A percentile compares a stretch with the other conserved stretches of the same genome.
phyloP scores from a whole-genome alignment of 2,888 invertebrate genomes.

The Stenolophus ochropezus region DNA sequence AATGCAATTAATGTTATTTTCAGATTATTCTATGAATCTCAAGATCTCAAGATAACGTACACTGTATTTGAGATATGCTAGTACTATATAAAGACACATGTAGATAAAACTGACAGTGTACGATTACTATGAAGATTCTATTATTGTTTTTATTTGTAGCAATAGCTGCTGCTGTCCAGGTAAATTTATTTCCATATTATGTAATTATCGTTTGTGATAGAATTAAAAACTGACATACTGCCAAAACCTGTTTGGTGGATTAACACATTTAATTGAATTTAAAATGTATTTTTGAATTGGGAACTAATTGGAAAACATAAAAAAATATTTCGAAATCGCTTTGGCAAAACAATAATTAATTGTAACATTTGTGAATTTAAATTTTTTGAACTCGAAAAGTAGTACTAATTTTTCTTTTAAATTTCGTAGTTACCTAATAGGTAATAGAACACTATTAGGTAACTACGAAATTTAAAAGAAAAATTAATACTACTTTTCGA shows the following conservation, averaged over 20 bases:
- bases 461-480: no score
- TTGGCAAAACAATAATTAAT: not conserved
- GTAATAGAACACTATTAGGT: no score
- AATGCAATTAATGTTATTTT: no score
- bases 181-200: conserved; percentile 9
- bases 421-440: no score
- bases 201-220: not conserved
- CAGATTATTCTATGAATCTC: no score
- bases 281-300: not conserved
- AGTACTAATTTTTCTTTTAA: no score
- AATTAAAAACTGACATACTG: not conserved
- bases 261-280: not conserved
- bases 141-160: not conserved
- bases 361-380: no score
- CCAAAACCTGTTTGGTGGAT: not conserved
- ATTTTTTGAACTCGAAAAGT: no score
- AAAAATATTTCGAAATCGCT: not conserved
- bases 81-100: not conserved
- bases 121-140: not conserved
- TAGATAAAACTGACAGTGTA: not conserved
- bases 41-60: no score
- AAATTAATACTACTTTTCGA: no score
- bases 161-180: not conserved
- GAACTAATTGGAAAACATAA: not conserved
- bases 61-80: not conserved